A percentile compares a stretch with the other conserved stretches of the same genome.
Conservation (phyloP, 2,888 invertebrate genomes). For the Seira ritae region DNA sequence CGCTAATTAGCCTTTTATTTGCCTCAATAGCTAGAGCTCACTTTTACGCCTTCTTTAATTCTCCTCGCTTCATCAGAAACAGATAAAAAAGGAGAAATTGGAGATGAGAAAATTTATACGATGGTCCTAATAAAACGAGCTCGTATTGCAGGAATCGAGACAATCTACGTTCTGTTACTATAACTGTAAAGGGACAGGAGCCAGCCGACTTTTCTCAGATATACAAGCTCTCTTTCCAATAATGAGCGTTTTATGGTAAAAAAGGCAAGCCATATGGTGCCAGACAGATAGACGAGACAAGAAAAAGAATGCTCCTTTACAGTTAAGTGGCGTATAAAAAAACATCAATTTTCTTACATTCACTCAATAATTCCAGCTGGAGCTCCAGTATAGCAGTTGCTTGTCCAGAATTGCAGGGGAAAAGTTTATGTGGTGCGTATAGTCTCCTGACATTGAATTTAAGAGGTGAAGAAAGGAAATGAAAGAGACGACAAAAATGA, state of each 20-base stretch:
- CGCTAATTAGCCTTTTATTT: constrained; percentile 42
- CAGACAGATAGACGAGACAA: background rate
- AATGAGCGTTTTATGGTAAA: background rate
- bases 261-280: constrained; percentile 1
- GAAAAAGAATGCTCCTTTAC: background rate
- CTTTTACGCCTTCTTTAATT: background rate
- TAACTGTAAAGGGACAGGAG: too few species aligned
- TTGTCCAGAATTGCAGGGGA: too few species aligned
- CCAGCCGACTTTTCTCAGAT: too few species aligned
- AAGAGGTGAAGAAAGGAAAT: too few species aligned
- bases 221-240: background rate
- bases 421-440: too few species aligned
- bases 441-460: too few species aligned
- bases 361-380: too few species aligned
- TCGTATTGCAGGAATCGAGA: too few species aligned
- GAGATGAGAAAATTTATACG: background rate
- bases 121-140: too few species aligned
- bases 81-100: background rate
- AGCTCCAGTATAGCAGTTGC: too few species aligned
- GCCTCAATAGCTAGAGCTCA: constrained; percentile 10
- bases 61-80: background rate
- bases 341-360: background rate
- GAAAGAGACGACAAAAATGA: too few species aligned
- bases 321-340: background rate
- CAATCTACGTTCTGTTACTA: too few species aligned